Evolutionary conservation across 2,113 vertebrate genomes (phyloP).

Genomic region (Gopherus evgoodei): DNA sequence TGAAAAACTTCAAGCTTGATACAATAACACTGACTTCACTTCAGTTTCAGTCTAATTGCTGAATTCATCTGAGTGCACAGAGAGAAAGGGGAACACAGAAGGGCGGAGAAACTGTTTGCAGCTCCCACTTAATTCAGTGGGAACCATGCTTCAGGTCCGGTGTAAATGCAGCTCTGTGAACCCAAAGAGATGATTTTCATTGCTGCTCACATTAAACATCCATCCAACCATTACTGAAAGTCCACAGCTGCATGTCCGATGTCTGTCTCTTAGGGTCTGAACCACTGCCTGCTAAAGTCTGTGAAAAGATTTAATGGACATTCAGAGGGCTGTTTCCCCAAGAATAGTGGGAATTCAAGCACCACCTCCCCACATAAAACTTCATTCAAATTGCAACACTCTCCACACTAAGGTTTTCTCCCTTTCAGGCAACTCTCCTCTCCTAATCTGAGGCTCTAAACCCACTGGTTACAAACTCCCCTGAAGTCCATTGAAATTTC

Average conservation of each 20-base stretch:
- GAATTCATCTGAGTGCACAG: neutral
- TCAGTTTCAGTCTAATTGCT: neutral
- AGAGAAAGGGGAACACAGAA: rapidly evolving
- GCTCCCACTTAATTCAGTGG: neutral
- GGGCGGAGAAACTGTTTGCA: neutral
- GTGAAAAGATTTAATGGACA: rapidly evolving
- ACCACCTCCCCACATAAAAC: rapidly evolving
- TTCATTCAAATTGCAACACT: neutral
- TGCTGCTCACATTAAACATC: rapidly evolving
- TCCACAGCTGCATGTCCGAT: rapidly evolving
- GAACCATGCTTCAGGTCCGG: neutral
- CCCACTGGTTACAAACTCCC: neutral
- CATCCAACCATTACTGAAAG: rapidly evolving
- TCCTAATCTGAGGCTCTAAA: neutral
- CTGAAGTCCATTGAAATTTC: neutral
- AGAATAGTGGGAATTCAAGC: neutral
- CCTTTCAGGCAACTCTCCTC: neutral
- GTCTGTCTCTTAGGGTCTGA: neutral
- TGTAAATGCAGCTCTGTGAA: neutral
- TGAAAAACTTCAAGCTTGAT: neutral
- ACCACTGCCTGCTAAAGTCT: rapidly evolving
- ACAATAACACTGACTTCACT: neutral
- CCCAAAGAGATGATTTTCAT: neutral
- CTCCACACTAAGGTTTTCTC: neutral
- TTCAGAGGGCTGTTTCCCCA: neutral